These are phyloP conservation scores for Heliconius sara DNA, from an alignment of 2,888 invertebrate genomes.

Conservation along the genomic window DNA sequence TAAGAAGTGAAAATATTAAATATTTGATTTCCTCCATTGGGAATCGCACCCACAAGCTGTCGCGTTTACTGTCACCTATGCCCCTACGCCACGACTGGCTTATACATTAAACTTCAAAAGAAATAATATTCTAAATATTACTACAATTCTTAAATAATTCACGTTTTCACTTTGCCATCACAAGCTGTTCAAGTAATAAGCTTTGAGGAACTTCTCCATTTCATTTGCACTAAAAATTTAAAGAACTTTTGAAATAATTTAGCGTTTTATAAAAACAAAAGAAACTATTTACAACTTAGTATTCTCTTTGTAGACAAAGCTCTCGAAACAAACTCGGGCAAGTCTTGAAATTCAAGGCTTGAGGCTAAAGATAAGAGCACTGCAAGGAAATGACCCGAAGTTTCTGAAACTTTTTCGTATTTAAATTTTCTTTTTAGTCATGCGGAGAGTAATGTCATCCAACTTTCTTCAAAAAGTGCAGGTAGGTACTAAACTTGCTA, in stretches of 20 bases:
- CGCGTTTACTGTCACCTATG: too few relatives aligned
- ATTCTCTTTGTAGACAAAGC: constrained; percentile 48
- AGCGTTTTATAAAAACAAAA: constrained; percentile 43
- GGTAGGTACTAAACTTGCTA: background rate
- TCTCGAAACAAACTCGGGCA: constrained; percentile 45
- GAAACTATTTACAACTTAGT: constrained; percentile 47
- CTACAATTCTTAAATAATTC: background rate
- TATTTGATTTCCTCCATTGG: too few relatives aligned
- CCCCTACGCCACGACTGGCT: too few relatives aligned
- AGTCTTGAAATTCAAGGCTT: constrained; percentile 48
- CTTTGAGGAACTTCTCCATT: constrained; percentile 23
- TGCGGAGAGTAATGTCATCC: constrained; percentile 36
- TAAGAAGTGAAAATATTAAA: too few relatives aligned
- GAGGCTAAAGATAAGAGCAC: constrained; percentile 47
- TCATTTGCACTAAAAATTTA: constrained; percentile 35
- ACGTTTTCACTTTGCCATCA: background rate
- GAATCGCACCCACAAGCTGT: too few relatives aligned
- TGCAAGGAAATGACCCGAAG: constrained; percentile 47
- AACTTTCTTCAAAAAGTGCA: constrained; percentile 24
- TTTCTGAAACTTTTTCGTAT: constrained; percentile 46
- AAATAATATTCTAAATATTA: background rate
- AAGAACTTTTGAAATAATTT: constrained; percentile 33
- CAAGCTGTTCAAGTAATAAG: constrained; percentile 7
- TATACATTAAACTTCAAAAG: background rate
- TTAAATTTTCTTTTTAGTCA: constrained; percentile 45